These are phyloP conservation scores for Eclectus roratus DNA, from an alignment of 2,113 vertebrate genomes.

Conservation along the genomic window DNA sequence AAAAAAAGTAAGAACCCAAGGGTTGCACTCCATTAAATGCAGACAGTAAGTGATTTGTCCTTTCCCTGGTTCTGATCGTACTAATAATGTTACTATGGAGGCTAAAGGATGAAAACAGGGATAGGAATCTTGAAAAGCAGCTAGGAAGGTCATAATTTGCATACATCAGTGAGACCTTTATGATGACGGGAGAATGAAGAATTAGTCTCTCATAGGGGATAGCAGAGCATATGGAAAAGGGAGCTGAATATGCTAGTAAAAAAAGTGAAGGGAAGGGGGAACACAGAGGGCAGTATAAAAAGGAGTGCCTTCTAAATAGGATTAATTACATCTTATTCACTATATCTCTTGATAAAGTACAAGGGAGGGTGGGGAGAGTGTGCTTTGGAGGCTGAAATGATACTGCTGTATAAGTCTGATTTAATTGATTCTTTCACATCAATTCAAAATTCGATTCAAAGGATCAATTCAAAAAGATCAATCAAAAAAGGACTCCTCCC, in stretches of 20 bases:
- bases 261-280: not conserved
- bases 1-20: not conserved
- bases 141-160: conserved; percentile 20
- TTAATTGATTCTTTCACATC: not conserved
- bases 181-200: conserved; percentile 8
- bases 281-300: conserved; percentile 1
- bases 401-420: not conserved
- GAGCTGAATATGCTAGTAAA: not conserved
- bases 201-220: not conserved
- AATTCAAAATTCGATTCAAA: not conserved
- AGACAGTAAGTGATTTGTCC: not conserved
- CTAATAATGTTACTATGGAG: conserved; percentile 23
- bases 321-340: conserved; percentile 25
- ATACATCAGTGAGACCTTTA: conserved; percentile 39
- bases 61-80: not conserved
- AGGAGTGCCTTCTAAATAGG: not conserved
- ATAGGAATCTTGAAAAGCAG: not conserved
- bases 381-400: not conserved
- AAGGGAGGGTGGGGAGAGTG: not conserved
- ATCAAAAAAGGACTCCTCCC: not conserved
- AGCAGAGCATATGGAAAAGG: conserved; percentile 22
- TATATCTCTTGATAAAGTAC: not conserved
- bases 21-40: not conserved
- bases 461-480: not conserved
- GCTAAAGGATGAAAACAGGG: conserved; percentile 2